A percentile compares a stretch with the other conserved stretches of the same genome.
Evolutionary conservation across 2,888 invertebrate genomes (phyloP).

Genomic region (Rhingia campestris): DNA sequence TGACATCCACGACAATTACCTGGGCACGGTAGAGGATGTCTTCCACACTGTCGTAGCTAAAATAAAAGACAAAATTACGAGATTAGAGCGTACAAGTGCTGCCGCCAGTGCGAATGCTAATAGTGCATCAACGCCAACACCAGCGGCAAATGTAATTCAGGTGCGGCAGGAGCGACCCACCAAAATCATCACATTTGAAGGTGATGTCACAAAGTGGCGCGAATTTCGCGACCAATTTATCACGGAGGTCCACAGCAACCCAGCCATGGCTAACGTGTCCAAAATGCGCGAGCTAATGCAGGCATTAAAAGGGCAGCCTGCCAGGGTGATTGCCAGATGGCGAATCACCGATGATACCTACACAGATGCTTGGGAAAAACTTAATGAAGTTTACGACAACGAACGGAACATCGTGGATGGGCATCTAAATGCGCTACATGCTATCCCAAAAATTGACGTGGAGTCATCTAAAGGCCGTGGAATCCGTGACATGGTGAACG

Average conservation of each 20-base stretch:
- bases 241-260: conserved; percentile 2
- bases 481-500: conserved; percentile 31
- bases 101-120: neutral
- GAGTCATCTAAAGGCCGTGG: neutral
- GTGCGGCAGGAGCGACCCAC: conserved; percentile 7
- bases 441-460: conserved; percentile 1
- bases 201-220: conserved; percentile 3
- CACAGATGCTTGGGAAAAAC: neutral
- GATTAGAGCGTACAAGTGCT: too few species aligned
- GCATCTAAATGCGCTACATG: conserved; percentile 16
- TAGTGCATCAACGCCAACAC: neutral
- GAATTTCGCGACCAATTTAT: conserved; percentile 2
- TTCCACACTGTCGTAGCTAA: neutral
- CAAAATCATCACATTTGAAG: neutral
- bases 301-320: neutral
- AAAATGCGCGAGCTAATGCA: neutral
- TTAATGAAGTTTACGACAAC: conserved; percentile 21
- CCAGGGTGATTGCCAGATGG: neutral
- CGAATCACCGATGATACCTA: neutral
- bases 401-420: conserved; percentile 2
- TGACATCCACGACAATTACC: conserved; percentile 7
- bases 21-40: conserved; percentile 3
- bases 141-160: neutral
- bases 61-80: neutral
- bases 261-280: neutral